These are phyloP conservation scores for Neoascia interrupta DNA, from an alignment of 2,888 invertebrate species.

Conservation along the genomic window DNA sequence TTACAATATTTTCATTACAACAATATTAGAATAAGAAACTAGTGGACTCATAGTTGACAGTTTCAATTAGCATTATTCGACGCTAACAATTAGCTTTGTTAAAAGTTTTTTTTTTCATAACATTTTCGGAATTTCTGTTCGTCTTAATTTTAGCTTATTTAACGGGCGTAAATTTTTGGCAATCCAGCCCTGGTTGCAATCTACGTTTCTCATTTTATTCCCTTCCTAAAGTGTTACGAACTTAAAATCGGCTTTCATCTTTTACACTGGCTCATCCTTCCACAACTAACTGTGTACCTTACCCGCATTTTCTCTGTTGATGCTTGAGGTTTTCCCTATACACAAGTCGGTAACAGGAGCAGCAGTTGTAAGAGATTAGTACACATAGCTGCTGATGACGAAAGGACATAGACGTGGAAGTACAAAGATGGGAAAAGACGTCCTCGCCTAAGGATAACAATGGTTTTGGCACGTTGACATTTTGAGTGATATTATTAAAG, in stretches of 20 bases:
- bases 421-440: constrained; percentile 13
- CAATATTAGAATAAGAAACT: too few relatives aligned
- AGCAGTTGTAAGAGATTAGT: constrained; percentile 41
- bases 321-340: constrained; percentile 28
- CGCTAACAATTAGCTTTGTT: too few relatives aligned
- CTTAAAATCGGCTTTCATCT: constrained; percentile 20
- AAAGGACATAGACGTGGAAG: constrained; percentile 37
- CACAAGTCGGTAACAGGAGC: constrained; percentile 5
- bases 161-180: too few relatives aligned
- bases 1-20: too few relatives aligned
- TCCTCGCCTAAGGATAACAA: constrained; percentile 13
- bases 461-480: constrained; percentile 55
- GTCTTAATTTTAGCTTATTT: too few relatives aligned
- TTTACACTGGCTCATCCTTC: background rate
- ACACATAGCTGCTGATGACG: constrained; percentile 10
- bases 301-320: constrained; percentile 28
- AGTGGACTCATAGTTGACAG: too few relatives aligned
- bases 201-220: constrained; percentile 10
- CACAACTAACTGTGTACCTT: too few relatives aligned
- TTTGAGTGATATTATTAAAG: constrained; percentile 42
- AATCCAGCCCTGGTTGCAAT: constrained; percentile 4
- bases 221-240: constrained; percentile 14
- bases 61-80: too few relatives aligned
- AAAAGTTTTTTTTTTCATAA: too few relatives aligned
- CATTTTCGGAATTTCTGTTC: too few relatives aligned